Conservation (phyloP, 2,797 vertebrate species). For the Sebastes nivosus region DNA sequence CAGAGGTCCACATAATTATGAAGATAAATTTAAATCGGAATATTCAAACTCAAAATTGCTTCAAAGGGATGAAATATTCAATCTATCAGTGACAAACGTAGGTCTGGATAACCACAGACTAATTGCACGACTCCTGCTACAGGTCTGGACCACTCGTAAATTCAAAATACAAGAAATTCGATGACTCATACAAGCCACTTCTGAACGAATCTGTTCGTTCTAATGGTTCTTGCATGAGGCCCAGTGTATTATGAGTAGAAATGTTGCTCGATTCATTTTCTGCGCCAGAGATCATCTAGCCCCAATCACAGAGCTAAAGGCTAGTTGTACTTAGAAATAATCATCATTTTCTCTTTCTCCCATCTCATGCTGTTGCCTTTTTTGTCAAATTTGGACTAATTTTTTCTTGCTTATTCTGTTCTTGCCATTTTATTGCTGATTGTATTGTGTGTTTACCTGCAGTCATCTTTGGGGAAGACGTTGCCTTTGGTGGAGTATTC, state of each 20-base stretch:
- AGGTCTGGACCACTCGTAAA: background rate
- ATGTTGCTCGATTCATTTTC: too few species aligned
- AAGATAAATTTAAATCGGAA: background rate
- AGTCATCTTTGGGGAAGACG: conserved; percentile 99
- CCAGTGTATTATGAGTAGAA: background rate
- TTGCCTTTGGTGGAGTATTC: conserved; percentile 98
- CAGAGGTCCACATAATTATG: background rate
- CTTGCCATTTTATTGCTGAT: background rate
- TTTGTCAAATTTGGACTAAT: background rate
- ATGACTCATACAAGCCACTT: background rate
- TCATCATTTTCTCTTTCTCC: background rate
- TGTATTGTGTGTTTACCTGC: conserved; percentile 57
- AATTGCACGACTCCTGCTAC: too few species aligned
- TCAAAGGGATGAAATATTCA: background rate
- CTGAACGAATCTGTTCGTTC: background rate
- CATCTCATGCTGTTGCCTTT: background rate
- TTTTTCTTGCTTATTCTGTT: background rate
- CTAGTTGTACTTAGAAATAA: background rate
- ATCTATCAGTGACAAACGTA: background rate
- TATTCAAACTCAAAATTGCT: background rate
- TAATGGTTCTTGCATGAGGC: background rate
- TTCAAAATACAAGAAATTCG: background rate
- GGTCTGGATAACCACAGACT: background rate
- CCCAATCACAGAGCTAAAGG: too few species aligned
- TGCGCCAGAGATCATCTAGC: too few species aligned